These are phyloP conservation scores for Temnothorax curvispinosus DNA, from an alignment of 1,140 invertebrate species.

Conservation along the genomic window DNA sequence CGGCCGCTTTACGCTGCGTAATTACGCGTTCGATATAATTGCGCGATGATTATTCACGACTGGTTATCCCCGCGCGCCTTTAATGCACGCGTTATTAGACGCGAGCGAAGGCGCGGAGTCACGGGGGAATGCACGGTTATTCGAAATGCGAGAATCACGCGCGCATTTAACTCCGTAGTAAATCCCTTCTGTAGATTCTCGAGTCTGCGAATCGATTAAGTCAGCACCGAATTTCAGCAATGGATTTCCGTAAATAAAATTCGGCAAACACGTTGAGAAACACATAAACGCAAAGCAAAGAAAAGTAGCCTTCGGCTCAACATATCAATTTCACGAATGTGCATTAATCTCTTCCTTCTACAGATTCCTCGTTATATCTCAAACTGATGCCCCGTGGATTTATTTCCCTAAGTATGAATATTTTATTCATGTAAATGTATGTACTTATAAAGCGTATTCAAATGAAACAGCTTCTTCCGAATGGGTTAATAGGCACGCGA, in stretches of 20 bases:
- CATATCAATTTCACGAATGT: not conserved
- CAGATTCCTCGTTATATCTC: not conserved
- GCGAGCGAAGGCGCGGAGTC: constrained; percentile 41
- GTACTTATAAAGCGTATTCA: constrained; percentile 5
- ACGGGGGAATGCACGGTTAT: not conserved
- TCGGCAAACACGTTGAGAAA: not conserved
- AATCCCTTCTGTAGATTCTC: not conserved
- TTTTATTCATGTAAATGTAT: constrained; percentile 6
- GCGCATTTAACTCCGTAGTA: not conserved
- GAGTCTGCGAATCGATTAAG: not conserved
- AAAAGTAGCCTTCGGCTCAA: not conserved
- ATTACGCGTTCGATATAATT: constrained; percentile 59
- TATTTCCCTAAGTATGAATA: constrained; percentile 20
- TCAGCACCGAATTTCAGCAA: too few species aligned
- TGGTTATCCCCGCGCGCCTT: constrained; percentile 47
- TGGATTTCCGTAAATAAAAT: not conserved
- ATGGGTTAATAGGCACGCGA: constrained; percentile 15
- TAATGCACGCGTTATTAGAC: constrained; percentile 45
- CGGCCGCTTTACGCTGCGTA: constrained; percentile 38
- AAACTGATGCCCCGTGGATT: not conserved
- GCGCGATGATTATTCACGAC: constrained; percentile 59
- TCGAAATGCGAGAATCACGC: constrained; percentile 3
- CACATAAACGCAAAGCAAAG: not conserved
- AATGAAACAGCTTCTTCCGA: not conserved
- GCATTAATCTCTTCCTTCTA: not conserved